Evolutionary conservation across 1,140 invertebrate species (phyloP), one percentile per base, ranked within the genome.

Genomic region (Chironomus striatipennis): DNA sequence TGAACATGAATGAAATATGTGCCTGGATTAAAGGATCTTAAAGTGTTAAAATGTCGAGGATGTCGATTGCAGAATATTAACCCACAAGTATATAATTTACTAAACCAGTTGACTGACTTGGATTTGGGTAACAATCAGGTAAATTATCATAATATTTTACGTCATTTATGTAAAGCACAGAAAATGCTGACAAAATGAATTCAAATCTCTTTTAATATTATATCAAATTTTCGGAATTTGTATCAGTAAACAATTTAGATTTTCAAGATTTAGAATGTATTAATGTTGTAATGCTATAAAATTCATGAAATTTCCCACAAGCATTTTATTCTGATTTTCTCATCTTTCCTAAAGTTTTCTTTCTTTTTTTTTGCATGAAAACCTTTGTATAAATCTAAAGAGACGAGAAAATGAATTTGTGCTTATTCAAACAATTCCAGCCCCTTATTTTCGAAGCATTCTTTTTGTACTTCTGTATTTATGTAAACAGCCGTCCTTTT

Each of bases 121-220:
- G 91, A 93, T 82, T 84, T 94, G 77, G 89, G 91, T 64, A 84
- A 91, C 78, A 94, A 94, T 81, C 83, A 82, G 81, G 81, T 82
- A 79, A 78, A 76, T 75, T 42, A 43, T 73, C 9, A 2, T 34
- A 17, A 34, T 34, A 20, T 72, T 72, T 72, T 2, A 10, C 10
- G 7, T 10, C 24, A 34, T 34, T 34, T 34, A 34, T 34, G 24
- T 34, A 34, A 34, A 34, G 24, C 5, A 34, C 24, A 34, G 24
- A 34, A 34, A 34, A 34, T 34, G 24, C 24, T 34, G 24, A 34
- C 24, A 34, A 34, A 34, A 34, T 34, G 5, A 34, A 34, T 34
- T 34, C 24, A 34, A 34, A 34, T 34, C 24, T 34, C 2, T 34
- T 34, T 34, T 34, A 1, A 34, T 5, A 34, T 2, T 34, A 34